phyloP scores from a whole-genome alignment of 2,113 vertebrate genomes.

The Pontoporia blainvillei region DNA sequence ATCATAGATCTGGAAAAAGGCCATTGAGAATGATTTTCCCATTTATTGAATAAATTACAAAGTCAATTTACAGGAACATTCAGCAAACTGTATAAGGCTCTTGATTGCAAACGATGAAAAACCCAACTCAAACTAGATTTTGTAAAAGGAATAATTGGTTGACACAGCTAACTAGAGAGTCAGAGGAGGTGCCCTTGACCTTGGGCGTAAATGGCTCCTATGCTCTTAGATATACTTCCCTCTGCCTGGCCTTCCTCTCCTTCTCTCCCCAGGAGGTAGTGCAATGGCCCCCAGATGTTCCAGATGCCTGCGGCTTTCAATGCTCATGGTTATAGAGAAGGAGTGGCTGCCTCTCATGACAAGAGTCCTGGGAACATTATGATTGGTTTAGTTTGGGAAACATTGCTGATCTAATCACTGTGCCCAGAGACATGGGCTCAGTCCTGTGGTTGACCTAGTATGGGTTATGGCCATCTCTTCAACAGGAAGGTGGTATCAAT shows the following conservation, averaged over 20 bases:
- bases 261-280: not conserved
- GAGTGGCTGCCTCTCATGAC: not conserved
- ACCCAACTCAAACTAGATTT: not conserved
- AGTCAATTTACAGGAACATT: not conserved
- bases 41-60: conserved; percentile 26
- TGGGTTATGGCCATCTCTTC: not conserved
- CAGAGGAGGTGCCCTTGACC: not conserved
- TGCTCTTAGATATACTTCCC: not conserved
- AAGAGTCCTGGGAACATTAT: too few relatives aligned
- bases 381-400: not conserved
- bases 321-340: not conserved
- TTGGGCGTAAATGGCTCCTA: not conserved
- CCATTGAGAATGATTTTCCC: not conserved
- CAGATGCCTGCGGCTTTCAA: not conserved
- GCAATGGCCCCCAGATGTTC: not conserved
- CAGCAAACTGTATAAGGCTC: not conserved
- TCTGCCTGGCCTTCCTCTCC: not conserved
- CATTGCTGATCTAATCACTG: not conserved
- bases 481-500: not conserved
- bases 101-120: not conserved
- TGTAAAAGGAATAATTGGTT: not conserved
- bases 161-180: not conserved
- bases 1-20: not conserved
- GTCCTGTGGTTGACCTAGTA: not conserved
- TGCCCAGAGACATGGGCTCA: not conserved